Evolutionary conservation across 2,888 invertebrate species (phyloP).

Genomic region (Brachyopa scutellaris): DNA sequence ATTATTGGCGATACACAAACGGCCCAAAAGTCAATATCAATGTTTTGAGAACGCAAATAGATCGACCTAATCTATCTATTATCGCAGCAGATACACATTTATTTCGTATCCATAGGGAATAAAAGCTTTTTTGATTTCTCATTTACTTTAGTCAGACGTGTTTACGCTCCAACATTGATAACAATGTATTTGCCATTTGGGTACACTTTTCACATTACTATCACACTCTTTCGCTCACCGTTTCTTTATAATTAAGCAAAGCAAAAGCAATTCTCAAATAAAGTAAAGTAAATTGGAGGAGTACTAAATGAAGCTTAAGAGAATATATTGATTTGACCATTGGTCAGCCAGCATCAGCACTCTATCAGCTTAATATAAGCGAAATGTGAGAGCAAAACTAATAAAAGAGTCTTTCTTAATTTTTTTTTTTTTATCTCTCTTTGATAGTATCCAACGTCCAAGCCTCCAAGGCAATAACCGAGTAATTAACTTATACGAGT

Average conservation of each 20-base stretch:
- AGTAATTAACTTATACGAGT: not conserved
- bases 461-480: no score
- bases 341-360: not conserved
- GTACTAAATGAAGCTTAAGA: not conserved
- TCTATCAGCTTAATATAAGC: no score
- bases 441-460: not conserved
- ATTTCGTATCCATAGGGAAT: not conserved
- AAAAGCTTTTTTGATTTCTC: constrained; percentile 4
- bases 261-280: not conserved
- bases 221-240: not conserved
- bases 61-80: constrained; percentile 10
- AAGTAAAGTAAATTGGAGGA: not conserved
- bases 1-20: constrained; percentile 3
- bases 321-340: not conserved
- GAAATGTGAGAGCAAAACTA: no score
- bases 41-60: constrained; percentile 32
- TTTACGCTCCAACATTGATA: not conserved
- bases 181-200: not conserved
- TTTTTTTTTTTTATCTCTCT: constrained; percentile 28
- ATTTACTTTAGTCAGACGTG: constrained; percentile 5
- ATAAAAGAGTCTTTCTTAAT: not conserved
- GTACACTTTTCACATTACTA: not conserved
- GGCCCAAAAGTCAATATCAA: constrained; percentile 48
- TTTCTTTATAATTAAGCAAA: not conserved
- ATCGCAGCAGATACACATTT: constrained; percentile 7